Evolutionary conservation across 1,140 invertebrate genomes (phyloP).

Genomic region (Sycophila sp.): DNA sequence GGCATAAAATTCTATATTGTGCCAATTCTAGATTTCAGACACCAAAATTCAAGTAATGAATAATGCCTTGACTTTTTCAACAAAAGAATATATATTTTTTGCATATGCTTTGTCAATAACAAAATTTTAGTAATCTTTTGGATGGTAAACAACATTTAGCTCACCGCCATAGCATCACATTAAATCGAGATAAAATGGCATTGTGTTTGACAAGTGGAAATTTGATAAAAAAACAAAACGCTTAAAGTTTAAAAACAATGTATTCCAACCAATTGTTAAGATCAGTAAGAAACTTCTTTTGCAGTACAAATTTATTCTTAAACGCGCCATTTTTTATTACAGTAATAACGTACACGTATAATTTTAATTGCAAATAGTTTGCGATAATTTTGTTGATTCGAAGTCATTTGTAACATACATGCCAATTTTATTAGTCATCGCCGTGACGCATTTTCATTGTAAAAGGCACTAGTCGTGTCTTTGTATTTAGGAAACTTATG

Average conservation of each 20-base stretch:
- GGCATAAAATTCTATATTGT: slow-evolving; percentile 26
- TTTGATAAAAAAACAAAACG: not conserved
- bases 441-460: not conserved
- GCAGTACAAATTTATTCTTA: slow-evolving; percentile 24
- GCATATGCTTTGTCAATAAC: slow-evolving; percentile 26
- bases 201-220: not conserved
- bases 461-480: too few relatives aligned
- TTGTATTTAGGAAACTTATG: slow-evolving; percentile 1
- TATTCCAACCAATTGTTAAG: slow-evolving; percentile 20
- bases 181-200: not conserved
- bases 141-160: not conserved
- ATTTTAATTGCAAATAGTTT: slow-evolving; percentile 11
- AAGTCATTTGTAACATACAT: not conserved
- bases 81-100: slow-evolving; percentile 15
- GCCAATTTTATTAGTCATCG: not conserved
- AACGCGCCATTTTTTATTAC: slow-evolving; percentile 16
- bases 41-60: slow-evolving; percentile 30
- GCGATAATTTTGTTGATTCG: slow-evolving; percentile 11
- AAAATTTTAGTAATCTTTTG: not conserved
- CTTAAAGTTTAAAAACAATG: slow-evolving; percentile 19
- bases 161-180: not conserved
- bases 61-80: slow-evolving; percentile 25
- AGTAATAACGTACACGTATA: slow-evolving; percentile 2
- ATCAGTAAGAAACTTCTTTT: slow-evolving; percentile 21
- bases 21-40: slow-evolving; percentile 29